phyloP scores from a whole-genome alignment of 2,888 invertebrate genomes.

The Synergus itoensis region DNA sequence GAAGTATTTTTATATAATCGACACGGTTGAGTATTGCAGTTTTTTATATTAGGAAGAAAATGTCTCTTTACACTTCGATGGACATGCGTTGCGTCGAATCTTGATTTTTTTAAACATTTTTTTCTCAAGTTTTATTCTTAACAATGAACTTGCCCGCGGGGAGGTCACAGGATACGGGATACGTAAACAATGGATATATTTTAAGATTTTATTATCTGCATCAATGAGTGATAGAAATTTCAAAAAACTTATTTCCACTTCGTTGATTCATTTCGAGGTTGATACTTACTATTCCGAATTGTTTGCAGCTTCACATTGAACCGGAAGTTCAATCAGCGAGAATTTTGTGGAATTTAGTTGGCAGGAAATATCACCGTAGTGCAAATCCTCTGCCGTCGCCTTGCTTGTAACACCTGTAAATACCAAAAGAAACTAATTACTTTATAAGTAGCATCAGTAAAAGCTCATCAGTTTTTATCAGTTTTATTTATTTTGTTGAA shows the following conservation, averaged over 20 bases:
- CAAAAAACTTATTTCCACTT: constrained; percentile 2
- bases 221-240: constrained; percentile 22
- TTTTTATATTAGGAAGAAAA: background rate
- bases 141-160: constrained; percentile 18
- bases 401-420: constrained; percentile 88
- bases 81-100: constrained; percentile 22
- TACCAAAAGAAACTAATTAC: constrained; percentile 8
- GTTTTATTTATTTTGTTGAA: too few species aligned
- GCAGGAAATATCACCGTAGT: constrained; percentile 92
- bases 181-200: background rate
- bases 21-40: background rate
- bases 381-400: constrained; percentile 90
- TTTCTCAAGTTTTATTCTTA: background rate
- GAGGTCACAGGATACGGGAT: background rate
- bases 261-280: background rate
- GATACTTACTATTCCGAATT: constrained; percentile 79
- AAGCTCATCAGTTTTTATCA: background rate
- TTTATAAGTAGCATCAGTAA: background rate
- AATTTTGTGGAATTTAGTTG: constrained; percentile 85
- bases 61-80: constrained; percentile 6
- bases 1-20: constrained; percentile 23
- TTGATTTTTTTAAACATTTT: background rate
- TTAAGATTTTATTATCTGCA: background rate
- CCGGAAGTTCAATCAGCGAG: constrained; percentile 79
- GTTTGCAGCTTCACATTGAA: constrained; percentile 80